Evolutionary conservation across 2,888 invertebrate genomes (phyloP).

Genomic region (Xestia xanthographa): DNA sequence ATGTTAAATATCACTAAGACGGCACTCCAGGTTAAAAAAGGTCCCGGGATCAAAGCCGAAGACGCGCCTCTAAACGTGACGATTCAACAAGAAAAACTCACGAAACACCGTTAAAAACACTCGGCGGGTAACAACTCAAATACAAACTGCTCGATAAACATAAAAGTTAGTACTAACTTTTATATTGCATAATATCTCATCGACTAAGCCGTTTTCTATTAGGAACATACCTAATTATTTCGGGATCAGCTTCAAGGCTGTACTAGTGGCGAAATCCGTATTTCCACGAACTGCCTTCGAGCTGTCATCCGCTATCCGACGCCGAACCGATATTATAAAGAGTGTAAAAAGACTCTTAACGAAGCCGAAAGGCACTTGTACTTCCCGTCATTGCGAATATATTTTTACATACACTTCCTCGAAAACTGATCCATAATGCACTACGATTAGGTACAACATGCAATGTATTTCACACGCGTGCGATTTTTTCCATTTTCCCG

Average conservation of each 20-base stretch:
- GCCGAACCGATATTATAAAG: conserved; percentile 16
- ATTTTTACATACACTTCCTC: too few relatives aligned
- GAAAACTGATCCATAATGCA: too few relatives aligned
- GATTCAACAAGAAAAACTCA: conserved; percentile 6
- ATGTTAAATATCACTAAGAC: conserved; percentile 14
- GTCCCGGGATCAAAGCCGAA: not conserved
- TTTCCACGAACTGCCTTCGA: conserved; percentile 11
- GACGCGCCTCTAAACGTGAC: not conserved
- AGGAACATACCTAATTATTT: not conserved
- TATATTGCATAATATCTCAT: conserved; percentile 14
- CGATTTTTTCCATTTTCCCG: too few relatives aligned
- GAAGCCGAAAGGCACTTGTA: too few relatives aligned
- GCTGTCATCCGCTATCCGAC: conserved; percentile 21
- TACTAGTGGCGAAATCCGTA: not conserved
- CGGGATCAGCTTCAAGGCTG: not conserved
- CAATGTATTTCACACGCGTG: too few relatives aligned
- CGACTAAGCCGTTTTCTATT: not conserved
- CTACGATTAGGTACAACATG: too few relatives aligned
- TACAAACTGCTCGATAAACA: not conserved
- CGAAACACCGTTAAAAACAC: conserved; percentile 21
- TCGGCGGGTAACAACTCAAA: not conserved
- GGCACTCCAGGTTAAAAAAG: conserved; percentile 9
- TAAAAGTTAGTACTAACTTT: not conserved
- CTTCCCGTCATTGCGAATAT: too few relatives aligned
- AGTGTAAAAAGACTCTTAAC: too few relatives aligned